Conservation (phyloP, 92 coral and sea anemone genomes). For the Desmophyllum pertusum region DNA sequence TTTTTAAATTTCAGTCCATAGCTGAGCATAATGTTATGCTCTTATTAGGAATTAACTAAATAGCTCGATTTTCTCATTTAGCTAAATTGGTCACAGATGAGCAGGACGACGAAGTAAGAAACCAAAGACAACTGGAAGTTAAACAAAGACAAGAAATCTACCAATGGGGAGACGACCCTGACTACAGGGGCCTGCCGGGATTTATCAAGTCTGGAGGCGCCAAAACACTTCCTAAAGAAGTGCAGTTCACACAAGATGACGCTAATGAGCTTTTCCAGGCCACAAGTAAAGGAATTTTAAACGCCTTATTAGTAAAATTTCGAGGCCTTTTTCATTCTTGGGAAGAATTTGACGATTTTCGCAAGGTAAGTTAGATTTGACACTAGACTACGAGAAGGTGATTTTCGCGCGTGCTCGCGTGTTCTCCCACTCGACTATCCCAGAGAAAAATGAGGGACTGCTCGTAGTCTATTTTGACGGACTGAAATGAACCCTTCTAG, state of each 20-base stretch:
- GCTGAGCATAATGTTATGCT: too few relatives aligned
- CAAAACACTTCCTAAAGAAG: neutral
- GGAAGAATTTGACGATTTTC: neutral
- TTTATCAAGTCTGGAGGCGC: slow-evolving; percentile 49
- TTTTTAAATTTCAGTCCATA: too few relatives aligned
- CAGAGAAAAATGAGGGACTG: too few relatives aligned
- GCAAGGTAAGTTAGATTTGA: neutral
- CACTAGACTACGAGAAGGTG: too few relatives aligned
- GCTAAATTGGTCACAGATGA: slow-evolving; percentile 23
- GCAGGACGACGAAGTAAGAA: neutral
- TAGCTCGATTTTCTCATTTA: neutral
- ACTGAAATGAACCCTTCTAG: neutral
- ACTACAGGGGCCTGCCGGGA: slow-evolving; percentile 53
- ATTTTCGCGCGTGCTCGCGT: too few relatives aligned
- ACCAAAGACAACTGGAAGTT: neutral
- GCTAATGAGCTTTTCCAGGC: neutral
- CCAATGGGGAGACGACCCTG: slow-evolving; percentile 9
- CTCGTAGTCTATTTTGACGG: too few relatives aligned
- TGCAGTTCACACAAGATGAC: neutral
- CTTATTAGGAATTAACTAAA: too few relatives aligned
- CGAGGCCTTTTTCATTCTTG: too few relatives aligned
- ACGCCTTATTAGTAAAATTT: too few relatives aligned
- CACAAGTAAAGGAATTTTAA: too few relatives aligned
- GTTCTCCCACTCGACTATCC: too few relatives aligned
- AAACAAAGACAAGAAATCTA: neutral